Percentiles rank a stretch among this genome's conserved stretches.
Conservation (phyloP, 2,888 invertebrate genomes). For the Yponomeuta cagnagella region DNA sequence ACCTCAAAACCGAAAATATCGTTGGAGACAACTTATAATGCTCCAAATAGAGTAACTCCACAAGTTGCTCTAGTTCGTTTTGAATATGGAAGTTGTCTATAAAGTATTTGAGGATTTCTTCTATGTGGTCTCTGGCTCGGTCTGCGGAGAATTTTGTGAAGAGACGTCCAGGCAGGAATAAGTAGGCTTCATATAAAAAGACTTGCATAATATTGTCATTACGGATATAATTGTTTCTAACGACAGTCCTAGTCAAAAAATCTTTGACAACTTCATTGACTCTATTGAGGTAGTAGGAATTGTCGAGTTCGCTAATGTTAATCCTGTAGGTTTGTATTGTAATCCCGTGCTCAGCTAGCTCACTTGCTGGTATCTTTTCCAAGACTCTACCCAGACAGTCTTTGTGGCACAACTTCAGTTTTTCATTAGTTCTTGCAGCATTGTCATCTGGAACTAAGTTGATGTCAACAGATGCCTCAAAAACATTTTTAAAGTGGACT, state of each 20-base stretch:
- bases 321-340: slow-evolving; percentile 5
- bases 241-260: neutral
- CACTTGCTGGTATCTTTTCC: slow-evolving; percentile 1
- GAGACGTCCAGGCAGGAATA: neutral
- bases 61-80: neutral
- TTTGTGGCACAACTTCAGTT: neutral
- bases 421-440: neutral
- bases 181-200: neutral
- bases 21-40: neutral
- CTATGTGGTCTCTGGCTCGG: neutral
- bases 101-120: neutral
- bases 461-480: neutral
- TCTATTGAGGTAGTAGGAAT: neutral
- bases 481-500: neutral
- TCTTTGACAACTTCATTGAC: slow-evolving; percentile 4
- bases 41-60: neutral
- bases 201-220: slow-evolving; percentile 11
- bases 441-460: neutral
- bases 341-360: slow-evolving; percentile 4
- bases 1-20: neutral
- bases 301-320: neutral
- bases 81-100: neutral
- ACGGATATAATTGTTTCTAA: neutral
- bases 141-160: slow-evolving; percentile 6
- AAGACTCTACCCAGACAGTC: neutral